Evolutionary conservation across 1,140 invertebrate species (phyloP).

Genomic region (Drosophila persimilis): DNA sequence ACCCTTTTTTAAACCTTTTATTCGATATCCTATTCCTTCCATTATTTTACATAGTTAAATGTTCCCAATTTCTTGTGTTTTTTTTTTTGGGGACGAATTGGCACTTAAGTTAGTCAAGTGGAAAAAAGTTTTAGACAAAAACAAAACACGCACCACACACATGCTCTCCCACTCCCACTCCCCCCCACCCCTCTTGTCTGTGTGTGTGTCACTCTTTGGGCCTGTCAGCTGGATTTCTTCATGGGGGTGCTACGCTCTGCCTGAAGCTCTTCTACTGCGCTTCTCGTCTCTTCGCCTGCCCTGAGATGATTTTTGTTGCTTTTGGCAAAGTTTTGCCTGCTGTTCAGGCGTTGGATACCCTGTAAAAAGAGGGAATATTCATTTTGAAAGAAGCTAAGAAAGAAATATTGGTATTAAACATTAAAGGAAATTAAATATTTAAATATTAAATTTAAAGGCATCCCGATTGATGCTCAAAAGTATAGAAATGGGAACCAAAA

Average conservation of each 20-base stretch:
- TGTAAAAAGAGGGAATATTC: too few species aligned
- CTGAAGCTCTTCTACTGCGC: constrained; percentile 10
- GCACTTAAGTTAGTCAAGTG: constrained; percentile 81
- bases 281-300: constrained; percentile 19
- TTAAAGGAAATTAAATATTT: too few species aligned
- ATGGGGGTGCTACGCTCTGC: constrained; percentile 55
- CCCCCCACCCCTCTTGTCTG: not conserved
- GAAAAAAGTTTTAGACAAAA: constrained; percentile 75
- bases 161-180: constrained; percentile 24
- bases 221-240: constrained; percentile 78
- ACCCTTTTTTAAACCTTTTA: too few species aligned
- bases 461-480: too few species aligned
- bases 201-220: constrained; percentile 13
- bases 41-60: constrained; percentile 39
- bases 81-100: constrained; percentile 67
- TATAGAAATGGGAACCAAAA: too few species aligned
- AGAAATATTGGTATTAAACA: too few species aligned
- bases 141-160: constrained; percentile 29
- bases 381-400: too few species aligned
- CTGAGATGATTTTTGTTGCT: constrained; percentile 31
- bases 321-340: constrained; percentile 40
- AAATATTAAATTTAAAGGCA: too few species aligned
- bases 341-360: too few species aligned
- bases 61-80: constrained; percentile 31
- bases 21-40: not conserved